Evolutionary conservation across 2,797 vertebrate species (phyloP), one percentile per base, ranked within the genome.

Genomic region (Gila robusta): DNA sequence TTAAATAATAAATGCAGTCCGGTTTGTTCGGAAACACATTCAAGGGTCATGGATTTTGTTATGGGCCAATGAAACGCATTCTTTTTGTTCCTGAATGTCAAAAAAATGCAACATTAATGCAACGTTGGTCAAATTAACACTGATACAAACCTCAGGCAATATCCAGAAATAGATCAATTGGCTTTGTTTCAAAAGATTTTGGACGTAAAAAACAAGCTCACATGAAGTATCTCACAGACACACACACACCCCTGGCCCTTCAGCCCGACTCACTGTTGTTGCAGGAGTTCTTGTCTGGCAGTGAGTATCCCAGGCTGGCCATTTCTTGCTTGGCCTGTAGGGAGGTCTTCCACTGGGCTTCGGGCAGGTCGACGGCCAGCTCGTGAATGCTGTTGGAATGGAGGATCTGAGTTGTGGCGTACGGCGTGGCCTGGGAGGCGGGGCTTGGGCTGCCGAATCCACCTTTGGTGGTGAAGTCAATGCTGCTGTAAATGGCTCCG

Each of bases 401-500:
- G 88, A 99, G 93, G 90, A 99, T 99, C 94, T 99, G 98, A 0
- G 97, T 99, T 54, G 98, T 99, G 93, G 98, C 98, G 74, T 99
- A 99, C 0, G 98, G 98, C 0, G 97, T 99, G 64, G 98, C 97
- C 92, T 99, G 98, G 0, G 97, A 97, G 78, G 97, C 96, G 91
- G 98, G 98, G 89, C 97, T 96, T 62, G 97, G 97, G 93, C 97
- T 98, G 93, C 98, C 98, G 93, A 98, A 99, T 89, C 95, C 97
- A 79, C 96, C 95, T 95, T 99, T 99, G 35, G 97, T 98, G 80
- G 97, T 99, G 93, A 99, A 99, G 94, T 99, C 98, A 67, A 99
- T 99, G 94, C 98, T 99, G 95, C 98, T 99, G 92, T 99, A 99
- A 95, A 99, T 99, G 92, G 98, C 98, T 91, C 98, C 98, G 56